Evolutionary conservation across 1,140 invertebrate species (phyloP).

Genomic region (Conus betulinus): DNA sequence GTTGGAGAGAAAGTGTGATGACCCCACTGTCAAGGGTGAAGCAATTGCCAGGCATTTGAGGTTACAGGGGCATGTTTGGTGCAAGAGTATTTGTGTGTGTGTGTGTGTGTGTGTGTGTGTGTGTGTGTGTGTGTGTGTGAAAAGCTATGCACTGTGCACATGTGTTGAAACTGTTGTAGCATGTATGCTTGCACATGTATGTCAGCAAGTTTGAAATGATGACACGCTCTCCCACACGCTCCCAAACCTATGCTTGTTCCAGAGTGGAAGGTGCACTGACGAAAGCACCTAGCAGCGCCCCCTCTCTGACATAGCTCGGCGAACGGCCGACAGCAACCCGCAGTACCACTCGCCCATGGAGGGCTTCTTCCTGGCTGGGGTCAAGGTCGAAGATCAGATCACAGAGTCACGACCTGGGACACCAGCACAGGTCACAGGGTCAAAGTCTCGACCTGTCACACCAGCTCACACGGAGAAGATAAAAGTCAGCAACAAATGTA

Average conservation of each 20-base stretch:
- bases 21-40: too few relatives aligned
- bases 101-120: too few relatives aligned
- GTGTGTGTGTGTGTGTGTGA: too few relatives aligned
- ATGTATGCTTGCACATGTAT: too few relatives aligned
- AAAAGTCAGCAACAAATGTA: conserved; percentile 65
- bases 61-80: too few relatives aligned
- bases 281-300: conserved; percentile 48
- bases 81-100: too few relatives aligned
- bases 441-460: conserved; percentile 27
- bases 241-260: not conserved
- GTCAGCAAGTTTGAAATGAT: too few relatives aligned
- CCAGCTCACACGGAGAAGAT: conserved; percentile 40
- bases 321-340: conserved; percentile 20
- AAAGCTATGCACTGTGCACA: too few relatives aligned
- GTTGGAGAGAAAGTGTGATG: too few relatives aligned
- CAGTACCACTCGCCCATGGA: conserved; percentile 47
- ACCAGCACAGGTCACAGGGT: conserved; percentile 35
- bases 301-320: conserved; percentile 46
- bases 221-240: too few relatives aligned
- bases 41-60: too few relatives aligned
- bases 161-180: too few relatives aligned
- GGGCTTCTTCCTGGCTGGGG: conserved; percentile 58
- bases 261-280: conserved; percentile 57
- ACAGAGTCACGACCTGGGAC: conserved; percentile 12
- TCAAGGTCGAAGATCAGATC: conserved; percentile 45